A percentile compares a stretch with the other conserved stretches of the same genome.
Evolutionary conservation across 2,113 vertebrate genomes (phyloP).

Genomic region (Nicator chloris): DNA sequence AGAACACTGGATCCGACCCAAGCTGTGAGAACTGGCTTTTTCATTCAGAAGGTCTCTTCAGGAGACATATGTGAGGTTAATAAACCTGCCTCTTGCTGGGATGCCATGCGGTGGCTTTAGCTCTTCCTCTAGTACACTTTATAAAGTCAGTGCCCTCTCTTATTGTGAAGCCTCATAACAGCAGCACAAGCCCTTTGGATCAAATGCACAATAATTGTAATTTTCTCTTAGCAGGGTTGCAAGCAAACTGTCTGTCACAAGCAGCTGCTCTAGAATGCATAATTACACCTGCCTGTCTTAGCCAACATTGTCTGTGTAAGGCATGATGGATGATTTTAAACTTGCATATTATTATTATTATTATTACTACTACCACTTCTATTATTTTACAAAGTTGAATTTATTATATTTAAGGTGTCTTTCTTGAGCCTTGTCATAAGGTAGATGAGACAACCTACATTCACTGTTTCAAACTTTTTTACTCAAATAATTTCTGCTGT

Average conservation of each 20-base stretch:
- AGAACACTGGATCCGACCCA: not conserved
- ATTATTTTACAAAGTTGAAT: not conserved
- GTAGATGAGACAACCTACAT: not conserved
- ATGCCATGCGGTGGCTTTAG: not conserved
- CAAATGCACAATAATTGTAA: not conserved
- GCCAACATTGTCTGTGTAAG: not conserved
- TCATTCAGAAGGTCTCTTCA: not conserved
- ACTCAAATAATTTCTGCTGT: not conserved
- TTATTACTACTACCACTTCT: not conserved
- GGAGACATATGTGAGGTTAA: not conserved
- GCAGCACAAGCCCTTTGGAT: not conserved
- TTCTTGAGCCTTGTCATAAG: not conserved
- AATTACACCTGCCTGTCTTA: not conserved
- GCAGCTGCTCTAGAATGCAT: not conserved
- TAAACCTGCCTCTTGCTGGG: not conserved
- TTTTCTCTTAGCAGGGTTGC: constrained; percentile 12
- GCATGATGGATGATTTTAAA: not conserved
- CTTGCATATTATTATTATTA: not conserved
- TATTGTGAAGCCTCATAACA: not conserved
- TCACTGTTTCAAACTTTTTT: not conserved
- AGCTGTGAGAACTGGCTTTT: not conserved
- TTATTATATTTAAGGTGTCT: not conserved
- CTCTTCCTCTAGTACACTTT: not conserved
- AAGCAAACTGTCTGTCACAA: not conserved
- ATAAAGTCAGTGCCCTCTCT: not conserved